Percentiles rank a stretch among this genome's conserved stretches.
Evolutionary conservation across 2,888 invertebrate genomes (phyloP).

Genomic region (Parascotia fuliginaria): DNA sequence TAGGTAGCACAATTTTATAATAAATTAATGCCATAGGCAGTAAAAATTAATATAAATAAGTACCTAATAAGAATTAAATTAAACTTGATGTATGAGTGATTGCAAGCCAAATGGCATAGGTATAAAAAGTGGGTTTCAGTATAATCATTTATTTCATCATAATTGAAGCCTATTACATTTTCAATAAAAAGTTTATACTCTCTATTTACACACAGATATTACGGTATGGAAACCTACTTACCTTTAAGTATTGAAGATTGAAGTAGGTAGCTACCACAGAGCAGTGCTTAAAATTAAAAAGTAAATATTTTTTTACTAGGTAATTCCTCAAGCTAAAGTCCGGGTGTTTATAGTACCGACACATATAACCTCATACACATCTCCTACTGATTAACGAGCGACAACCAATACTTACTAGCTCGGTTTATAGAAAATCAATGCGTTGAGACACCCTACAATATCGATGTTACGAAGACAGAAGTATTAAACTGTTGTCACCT

Average conservation of each 20-base stretch:
- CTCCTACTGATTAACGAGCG: slow-evolving; percentile 35
- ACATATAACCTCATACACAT: slow-evolving; percentile 30
- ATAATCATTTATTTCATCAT: too few species aligned
- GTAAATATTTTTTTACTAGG: not conserved
- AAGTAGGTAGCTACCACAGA: not conserved
- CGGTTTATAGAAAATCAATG: slow-evolving; percentile 74
- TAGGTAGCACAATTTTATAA: too few species aligned
- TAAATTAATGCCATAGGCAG: too few species aligned
- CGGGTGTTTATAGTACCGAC: slow-evolving; percentile 32
- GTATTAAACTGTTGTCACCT: slow-evolving; percentile 31
- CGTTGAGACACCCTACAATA: slow-evolving; percentile 25
- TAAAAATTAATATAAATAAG: too few species aligned
- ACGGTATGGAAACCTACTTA: too few species aligned
- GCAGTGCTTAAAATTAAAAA: not conserved
- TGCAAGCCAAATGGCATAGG: too few species aligned
- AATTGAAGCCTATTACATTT: too few species aligned
- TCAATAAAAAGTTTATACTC: too few species aligned
- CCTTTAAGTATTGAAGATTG: not conserved
- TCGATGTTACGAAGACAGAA: slow-evolving; percentile 22
- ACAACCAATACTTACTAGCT: slow-evolving; percentile 57
- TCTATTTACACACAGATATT: too few species aligned
- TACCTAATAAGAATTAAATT: too few species aligned
- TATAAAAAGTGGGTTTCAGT: too few species aligned
- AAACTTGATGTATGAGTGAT: too few species aligned
- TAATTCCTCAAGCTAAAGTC: not conserved